Evolutionary conservation across 1,140 invertebrate species (phyloP).

Genomic region (Tetragnatha versicolor): DNA sequence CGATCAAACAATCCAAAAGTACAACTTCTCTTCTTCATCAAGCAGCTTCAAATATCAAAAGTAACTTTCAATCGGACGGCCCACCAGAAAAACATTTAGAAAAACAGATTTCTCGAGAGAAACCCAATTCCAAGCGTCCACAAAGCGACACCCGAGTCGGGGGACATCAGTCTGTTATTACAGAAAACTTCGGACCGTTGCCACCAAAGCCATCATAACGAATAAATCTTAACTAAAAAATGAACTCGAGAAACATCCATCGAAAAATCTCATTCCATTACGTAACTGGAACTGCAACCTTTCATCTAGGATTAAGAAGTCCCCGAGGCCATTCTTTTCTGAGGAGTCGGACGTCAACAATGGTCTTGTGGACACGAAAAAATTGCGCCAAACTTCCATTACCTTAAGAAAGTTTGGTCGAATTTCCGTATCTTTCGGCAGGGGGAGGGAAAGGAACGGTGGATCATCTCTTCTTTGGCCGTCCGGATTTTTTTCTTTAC

Average conservation of each 20-base stretch:
- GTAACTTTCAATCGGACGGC: background rate
- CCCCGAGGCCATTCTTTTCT: conserved; percentile 1
- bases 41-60: background rate
- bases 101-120: background rate
- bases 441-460: background rate
- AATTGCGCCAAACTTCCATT: conserved; percentile 42
- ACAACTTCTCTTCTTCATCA: too few relatives aligned
- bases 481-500: background rate
- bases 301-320: conserved; percentile 53
- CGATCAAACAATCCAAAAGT: too few relatives aligned
- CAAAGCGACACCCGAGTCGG: background rate
- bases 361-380: background rate
- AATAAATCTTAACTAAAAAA: conserved; percentile 16
- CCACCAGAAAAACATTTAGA: background rate
- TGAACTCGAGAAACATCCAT: background rate
- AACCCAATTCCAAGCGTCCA: background rate
- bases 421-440: conserved; percentile 32
- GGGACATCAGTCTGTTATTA: background rate
- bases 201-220: background rate
- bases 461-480: background rate
- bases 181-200: background rate
- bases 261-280: conserved; percentile 48
- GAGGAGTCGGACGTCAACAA: background rate
- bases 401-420: conserved; percentile 41
- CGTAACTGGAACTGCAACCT: conserved; percentile 51